A percentile compares a stretch with the other conserved stretches of the same genome.
These are phyloP conservation scores for Sebastes ruberrimus DNA, from an alignment of 2,797 vertebrate genomes.

Conservation along the genomic window DNA sequence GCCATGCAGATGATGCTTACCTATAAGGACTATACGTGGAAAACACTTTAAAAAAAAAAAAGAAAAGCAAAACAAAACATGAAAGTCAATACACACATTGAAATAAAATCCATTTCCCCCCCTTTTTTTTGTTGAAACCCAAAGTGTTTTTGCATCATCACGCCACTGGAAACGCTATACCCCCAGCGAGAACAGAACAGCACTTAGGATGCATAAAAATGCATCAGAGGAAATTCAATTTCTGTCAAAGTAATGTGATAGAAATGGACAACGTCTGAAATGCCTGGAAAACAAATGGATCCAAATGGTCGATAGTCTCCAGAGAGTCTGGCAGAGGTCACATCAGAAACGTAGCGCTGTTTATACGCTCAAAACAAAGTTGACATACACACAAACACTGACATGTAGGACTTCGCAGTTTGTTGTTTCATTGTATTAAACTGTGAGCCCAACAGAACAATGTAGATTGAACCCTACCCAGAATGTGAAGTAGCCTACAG, in stretches of 20 bases:
- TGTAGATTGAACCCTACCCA: neutral
- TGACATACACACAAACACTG: slow-evolving; percentile 35
- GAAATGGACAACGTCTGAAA: slow-evolving; percentile 81
- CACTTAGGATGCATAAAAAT: slow-evolving; percentile 82
- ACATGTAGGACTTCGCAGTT: slow-evolving; percentile 4
- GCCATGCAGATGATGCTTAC: neutral
- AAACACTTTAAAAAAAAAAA: slow-evolving; percentile 6
- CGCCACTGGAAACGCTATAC: slow-evolving; percentile 74
- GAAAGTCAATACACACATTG: slow-evolving; percentile 57
- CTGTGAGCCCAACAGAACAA: neutral
- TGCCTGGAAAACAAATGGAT: slow-evolving; percentile 79
- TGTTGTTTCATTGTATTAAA: slow-evolving; percentile 4
- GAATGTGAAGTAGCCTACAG: slow-evolving; percentile 31
- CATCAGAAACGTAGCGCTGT: slow-evolving; percentile 37
- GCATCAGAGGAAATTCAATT: slow-evolving; percentile 83
- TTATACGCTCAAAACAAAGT: slow-evolving; percentile 62
- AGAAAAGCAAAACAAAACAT: slow-evolving; percentile 12
- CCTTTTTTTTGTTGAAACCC: slow-evolving; percentile 51
- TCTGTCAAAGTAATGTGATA: slow-evolving; percentile 83
- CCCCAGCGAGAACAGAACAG: slow-evolving; percentile 68
- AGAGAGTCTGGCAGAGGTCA: slow-evolving; percentile 75
- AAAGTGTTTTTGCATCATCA: slow-evolving; percentile 72
- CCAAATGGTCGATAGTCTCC: slow-evolving; percentile 74
- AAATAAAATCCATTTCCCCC: slow-evolving; percentile 64
- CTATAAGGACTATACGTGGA: slow-evolving; percentile 20